Evolutionary conservation across 2,888 invertebrate species (phyloP).

Genomic region (Himalopsyche tibetana): DNA sequence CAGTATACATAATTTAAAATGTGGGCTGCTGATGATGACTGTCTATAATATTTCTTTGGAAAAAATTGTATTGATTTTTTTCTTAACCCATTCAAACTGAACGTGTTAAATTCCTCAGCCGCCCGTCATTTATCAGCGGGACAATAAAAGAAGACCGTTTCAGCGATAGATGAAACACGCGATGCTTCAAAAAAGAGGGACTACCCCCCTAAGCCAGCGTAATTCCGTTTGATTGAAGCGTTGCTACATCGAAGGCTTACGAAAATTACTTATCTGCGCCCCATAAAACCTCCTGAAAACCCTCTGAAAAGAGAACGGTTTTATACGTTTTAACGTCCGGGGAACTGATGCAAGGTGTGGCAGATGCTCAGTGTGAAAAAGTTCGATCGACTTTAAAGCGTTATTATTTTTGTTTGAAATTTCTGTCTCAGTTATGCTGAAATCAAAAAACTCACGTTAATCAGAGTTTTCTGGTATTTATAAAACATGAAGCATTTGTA

Average conservation of each 20-base stretch:
- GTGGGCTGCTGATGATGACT: background rate
- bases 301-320: slow-evolving; percentile 26
- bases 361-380: slow-evolving; percentile 3
- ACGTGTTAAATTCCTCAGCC: background rate
- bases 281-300: slow-evolving; percentile 40
- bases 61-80: slow-evolving; percentile 5
- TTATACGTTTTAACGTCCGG: slow-evolving; percentile 37
- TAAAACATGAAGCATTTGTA: too few species aligned
- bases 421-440: too few species aligned
- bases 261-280: slow-evolving; percentile 38
- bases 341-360: slow-evolving; percentile 34
- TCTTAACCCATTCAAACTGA: slow-evolving; percentile 7
- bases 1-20: too few species aligned
- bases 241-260: slow-evolving; percentile 43
- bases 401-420: background rate
- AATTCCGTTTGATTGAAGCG: slow-evolving; percentile 64
- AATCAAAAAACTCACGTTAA: too few species aligned
- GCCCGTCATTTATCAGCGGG: slow-evolving; percentile 26
- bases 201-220: slow-evolving; percentile 45
- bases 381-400: background rate
- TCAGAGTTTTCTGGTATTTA: too few species aligned
- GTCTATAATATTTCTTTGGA: background rate
- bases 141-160: slow-evolving; percentile 40
- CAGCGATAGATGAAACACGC: slow-evolving; percentile 34
- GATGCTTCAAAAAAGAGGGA: slow-evolving; percentile 37